Evolutionary conservation across 1,140 invertebrate species (phyloP).

Genomic region (Halictus rubicundus): DNA sequence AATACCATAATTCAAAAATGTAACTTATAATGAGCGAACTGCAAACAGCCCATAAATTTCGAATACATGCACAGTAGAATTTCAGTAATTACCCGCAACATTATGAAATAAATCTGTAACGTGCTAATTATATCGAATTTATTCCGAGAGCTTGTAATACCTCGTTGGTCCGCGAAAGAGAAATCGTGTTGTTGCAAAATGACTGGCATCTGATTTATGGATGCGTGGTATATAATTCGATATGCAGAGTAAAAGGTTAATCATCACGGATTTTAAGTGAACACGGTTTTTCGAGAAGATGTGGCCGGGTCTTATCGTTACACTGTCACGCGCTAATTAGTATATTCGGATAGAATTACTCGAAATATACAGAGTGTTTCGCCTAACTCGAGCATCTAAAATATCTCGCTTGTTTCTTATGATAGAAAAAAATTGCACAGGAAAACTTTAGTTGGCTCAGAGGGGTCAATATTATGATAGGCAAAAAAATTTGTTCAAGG

Average conservation of each 20-base stretch:
- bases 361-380: too few relatives aligned
- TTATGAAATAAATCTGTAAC: not conserved
- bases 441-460: too few relatives aligned
- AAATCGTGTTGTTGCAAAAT: not conserved
- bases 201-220: not conserved
- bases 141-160: not conserved
- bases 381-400: too few relatives aligned
- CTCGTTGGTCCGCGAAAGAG: not conserved
- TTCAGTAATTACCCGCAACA: too few relatives aligned
- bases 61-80: too few relatives aligned
- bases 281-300: not conserved
- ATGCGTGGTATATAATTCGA: not conserved
- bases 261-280: not conserved
- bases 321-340: not conserved
- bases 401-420: too few relatives aligned
- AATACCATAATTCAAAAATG: not conserved
- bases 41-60: too few relatives aligned
- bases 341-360: too few relatives aligned
- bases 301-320: rapidly evolving
- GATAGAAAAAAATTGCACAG: too few relatives aligned
- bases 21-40: not conserved
- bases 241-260: not conserved
- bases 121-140: not conserved
- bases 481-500: too few relatives aligned
- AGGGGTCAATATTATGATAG: too few relatives aligned